phyloP scores from a whole-genome alignment of 2,113 vertebrate species.

The Pollimyrus isidori region DNA sequence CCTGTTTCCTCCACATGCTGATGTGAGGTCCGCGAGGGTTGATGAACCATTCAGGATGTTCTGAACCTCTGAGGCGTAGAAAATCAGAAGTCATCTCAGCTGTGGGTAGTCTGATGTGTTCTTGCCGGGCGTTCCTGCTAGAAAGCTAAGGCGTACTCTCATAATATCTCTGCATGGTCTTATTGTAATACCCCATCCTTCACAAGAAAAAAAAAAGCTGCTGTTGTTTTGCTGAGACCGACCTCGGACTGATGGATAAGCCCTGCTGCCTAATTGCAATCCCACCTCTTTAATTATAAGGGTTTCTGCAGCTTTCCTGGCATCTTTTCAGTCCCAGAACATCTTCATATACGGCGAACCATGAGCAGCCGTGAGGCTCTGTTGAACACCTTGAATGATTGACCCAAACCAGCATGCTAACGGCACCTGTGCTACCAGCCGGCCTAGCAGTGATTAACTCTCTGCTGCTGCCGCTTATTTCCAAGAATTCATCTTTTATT shows the following conservation, averaged over 20 bases:
- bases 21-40: slow-evolving; percentile 18
- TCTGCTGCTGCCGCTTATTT: neutral
- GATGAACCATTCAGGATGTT: slow-evolving; percentile 27
- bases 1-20: slow-evolving; percentile 21
- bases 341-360: neutral
- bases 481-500: neutral
- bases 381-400: neutral
- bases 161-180: neutral
- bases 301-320: neutral
- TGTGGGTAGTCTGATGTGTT: neutral
- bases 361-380: neutral
- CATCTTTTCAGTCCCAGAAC: neutral
- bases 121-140: neutral
- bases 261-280: neutral
- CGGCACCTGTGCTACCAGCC: neutral
- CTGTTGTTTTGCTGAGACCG: neutral
- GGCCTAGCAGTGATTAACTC: neutral
- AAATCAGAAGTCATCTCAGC: slow-evolving; percentile 27
- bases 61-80: slow-evolving; percentile 9
- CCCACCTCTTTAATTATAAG: neutral
- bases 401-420: neutral
- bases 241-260: neutral
- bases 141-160: neutral
- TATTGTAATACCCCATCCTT: neutral
- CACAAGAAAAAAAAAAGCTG: neutral